These are phyloP conservation scores for Ochropacha duplaris DNA, from an alignment of 2,888 invertebrate genomes.

Conservation along the genomic window DNA sequence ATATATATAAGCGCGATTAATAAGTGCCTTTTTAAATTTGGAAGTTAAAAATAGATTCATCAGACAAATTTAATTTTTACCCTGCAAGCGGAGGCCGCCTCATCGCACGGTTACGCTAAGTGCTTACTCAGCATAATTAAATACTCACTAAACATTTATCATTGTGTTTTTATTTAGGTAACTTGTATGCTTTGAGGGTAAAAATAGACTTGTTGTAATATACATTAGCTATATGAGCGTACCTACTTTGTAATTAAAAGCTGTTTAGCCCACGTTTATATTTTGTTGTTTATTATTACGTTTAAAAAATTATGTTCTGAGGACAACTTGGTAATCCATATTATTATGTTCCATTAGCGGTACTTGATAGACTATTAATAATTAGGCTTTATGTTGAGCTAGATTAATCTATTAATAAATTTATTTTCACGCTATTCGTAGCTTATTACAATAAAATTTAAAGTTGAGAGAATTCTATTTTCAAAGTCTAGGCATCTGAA, in stretches of 20 bases:
- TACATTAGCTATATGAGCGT: not conserved
- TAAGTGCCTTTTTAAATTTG: not conserved
- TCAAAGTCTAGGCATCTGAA: too few species aligned
- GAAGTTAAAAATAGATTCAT: not conserved
- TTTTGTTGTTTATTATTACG: too few species aligned
- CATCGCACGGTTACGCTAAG: not conserved
- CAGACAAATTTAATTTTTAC: not conserved
- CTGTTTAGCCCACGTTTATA: not conserved
- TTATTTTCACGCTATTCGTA: too few species aligned
- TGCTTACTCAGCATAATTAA: conserved; percentile 5
- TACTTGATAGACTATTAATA: too few species aligned
- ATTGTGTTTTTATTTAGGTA: not conserved
- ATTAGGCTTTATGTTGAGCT: too few species aligned
- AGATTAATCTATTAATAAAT: too few species aligned
- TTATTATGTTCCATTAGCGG: too few species aligned
- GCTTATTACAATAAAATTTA: too few species aligned
- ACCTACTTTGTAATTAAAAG: not conserved
- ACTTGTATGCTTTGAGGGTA: not conserved
- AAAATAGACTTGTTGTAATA: not conserved
- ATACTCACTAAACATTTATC: not conserved
- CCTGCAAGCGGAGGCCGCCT: not conserved
- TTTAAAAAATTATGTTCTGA: too few species aligned
- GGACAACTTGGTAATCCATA: too few species aligned
- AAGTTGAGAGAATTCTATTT: too few species aligned
- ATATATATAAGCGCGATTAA: not conserved